phyloP scores from a whole-genome alignment of 2,888 invertebrate genomes.

The Brenthis daphne region DNA sequence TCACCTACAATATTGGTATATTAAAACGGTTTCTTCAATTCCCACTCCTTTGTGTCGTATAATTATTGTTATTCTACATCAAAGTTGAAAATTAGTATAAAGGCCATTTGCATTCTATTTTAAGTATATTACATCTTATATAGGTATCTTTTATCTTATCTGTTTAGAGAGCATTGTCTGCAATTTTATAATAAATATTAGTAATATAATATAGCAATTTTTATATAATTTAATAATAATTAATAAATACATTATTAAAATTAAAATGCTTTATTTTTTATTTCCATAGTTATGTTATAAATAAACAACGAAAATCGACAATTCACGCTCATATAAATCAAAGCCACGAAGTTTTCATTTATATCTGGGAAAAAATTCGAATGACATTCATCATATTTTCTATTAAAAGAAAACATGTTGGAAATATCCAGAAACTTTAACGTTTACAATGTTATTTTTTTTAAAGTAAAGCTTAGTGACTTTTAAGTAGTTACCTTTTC shows the following conservation, averaged over 20 bases:
- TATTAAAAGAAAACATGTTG: constrained; percentile 34
- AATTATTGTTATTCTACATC: constrained; percentile 28
- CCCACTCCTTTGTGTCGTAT: constrained; percentile 25
- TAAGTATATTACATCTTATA: neutral
- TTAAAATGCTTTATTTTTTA: neutral
- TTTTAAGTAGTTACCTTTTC: no score
- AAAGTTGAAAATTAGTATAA: constrained; percentile 11
- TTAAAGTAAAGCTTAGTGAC: no score
- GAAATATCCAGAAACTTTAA: constrained; percentile 5
- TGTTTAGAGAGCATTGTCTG: neutral
- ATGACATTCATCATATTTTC: constrained; percentile 33
- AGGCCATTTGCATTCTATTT: constrained; percentile 9
- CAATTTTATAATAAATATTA: neutral
- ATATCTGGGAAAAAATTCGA: constrained; percentile 28
- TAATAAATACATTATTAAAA: no score
- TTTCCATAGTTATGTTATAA: neutral
- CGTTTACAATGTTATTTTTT: no score
- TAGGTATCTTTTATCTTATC: no score
- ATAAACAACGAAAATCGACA: constrained; percentile 20
- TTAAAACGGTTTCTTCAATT: constrained; percentile 36
- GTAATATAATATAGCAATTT: neutral
- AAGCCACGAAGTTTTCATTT: constrained; percentile 32
- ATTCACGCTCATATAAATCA: constrained; percentile 29
- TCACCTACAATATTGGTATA: constrained; percentile 39
- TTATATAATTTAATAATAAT: neutral